A percentile compares a stretch with the other conserved stretches of the same genome.
Conservation (phyloP, 2,888 invertebrate species). For the Tenthredo mesomela region DNA sequence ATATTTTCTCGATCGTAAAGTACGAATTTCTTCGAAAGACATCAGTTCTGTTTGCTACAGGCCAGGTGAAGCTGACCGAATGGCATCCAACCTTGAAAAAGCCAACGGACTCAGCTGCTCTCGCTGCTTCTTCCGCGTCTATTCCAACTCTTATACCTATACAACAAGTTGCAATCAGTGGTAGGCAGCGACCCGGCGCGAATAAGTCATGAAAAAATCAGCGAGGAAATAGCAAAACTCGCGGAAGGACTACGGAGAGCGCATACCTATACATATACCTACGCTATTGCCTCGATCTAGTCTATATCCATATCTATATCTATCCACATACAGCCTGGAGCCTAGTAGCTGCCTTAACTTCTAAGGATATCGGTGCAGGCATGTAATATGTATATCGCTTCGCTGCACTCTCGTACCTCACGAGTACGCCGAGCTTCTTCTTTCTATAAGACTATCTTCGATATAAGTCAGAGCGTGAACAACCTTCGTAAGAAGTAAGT, state of each 20-base stretch:
- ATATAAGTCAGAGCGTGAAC: conserved; percentile 54
- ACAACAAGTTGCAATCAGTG: conserved; percentile 46
- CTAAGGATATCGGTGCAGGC: conserved; percentile 23
- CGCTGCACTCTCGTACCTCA: conserved; percentile 30
- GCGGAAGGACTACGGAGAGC: conserved; percentile 18
- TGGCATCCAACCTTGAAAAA: conserved; percentile 49
- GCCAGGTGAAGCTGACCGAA: conserved; percentile 50
- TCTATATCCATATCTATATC: conserved; percentile 22
- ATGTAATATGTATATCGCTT: conserved; percentile 42
- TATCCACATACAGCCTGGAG: conserved; percentile 17
- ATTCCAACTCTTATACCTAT: conserved; percentile 35
- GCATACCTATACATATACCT: conserved; percentile 14
- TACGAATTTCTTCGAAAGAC: conserved; percentile 42
- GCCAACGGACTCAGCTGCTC: conserved; percentile 46
- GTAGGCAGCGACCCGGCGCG: conserved; percentile 43
- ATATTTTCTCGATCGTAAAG: conserved; percentile 30
- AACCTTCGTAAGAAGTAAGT: conserved; percentile 62
- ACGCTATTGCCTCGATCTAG: conserved; percentile 16
- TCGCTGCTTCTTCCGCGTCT: conserved; percentile 45
- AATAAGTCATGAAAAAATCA: neutral
- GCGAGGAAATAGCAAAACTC: conserved; percentile 30
- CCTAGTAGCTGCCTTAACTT: neutral
- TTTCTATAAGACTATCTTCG: conserved; percentile 31
- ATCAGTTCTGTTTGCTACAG: conserved; percentile 40
- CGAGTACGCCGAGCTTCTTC: neutral